These are phyloP conservation scores for Caenorhabditis sp. DNA, from an alignment of 2,888 invertebrate species.

Conservation along the genomic window DNA sequence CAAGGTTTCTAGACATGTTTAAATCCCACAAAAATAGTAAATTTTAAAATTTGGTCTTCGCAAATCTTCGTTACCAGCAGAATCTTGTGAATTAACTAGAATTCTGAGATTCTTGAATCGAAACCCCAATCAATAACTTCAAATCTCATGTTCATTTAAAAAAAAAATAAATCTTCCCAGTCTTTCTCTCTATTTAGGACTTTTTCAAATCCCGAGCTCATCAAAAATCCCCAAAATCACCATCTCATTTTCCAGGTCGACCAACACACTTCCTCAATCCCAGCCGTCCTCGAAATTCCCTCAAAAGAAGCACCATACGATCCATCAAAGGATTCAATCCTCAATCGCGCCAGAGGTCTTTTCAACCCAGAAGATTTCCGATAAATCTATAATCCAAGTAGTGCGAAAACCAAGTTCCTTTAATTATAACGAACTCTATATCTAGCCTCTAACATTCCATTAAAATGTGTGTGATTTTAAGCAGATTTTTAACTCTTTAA, in stretches of 20 bases:
- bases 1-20: too few relatives aligned
- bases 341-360: constrained; percentile 71
- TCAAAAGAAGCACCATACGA: constrained; percentile 98
- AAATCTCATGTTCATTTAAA: too few relatives aligned
- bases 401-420: background rate
- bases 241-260: constrained; percentile 75
- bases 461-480: background rate
- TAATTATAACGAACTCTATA: background rate
- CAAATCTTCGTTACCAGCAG: too few relatives aligned
- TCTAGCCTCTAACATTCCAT: constrained; percentile 2
- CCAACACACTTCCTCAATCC: constrained; percentile 88
- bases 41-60: too few relatives aligned
- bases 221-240: too few relatives aligned
- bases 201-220: background rate
- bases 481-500: too few relatives aligned
- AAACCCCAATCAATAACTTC: too few relatives aligned
- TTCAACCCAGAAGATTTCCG: constrained; percentile 71
- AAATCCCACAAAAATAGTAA: too few relatives aligned
- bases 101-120: too few relatives aligned
- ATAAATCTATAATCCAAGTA: constrained; percentile 29
- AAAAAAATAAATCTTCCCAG: too few relatives aligned
- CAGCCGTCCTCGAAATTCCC: constrained; percentile 96
- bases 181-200: background rate
- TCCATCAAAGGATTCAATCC: constrained; percentile 75
- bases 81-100: too few relatives aligned